Conservation (phyloP, 2,888 invertebrate species). For the Notodromas monacha region DNA sequence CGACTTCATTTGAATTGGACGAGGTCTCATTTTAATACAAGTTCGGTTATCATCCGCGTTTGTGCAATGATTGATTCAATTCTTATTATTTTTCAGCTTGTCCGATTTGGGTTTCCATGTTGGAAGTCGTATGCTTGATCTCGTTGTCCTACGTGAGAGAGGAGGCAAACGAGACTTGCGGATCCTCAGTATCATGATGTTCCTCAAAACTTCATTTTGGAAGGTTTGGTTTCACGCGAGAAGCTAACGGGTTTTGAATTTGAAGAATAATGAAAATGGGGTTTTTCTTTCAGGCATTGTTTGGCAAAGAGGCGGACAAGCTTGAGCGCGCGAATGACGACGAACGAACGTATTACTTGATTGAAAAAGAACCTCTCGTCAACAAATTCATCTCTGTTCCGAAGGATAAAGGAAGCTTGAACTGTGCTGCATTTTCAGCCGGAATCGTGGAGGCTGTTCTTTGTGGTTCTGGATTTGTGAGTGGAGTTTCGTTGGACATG, state of each 20-base stretch:
- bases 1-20: no score
- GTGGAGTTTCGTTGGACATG: no score
- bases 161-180: slow-evolving; percentile 81
- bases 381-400: slow-evolving; percentile 91
- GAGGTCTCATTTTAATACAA: no score
- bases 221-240: slow-evolving; percentile 28
- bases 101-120: slow-evolving; percentile 83
- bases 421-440: slow-evolving; percentile 92
- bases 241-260: no score
- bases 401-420: slow-evolving; percentile 80
- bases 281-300: slow-evolving; percentile 32
- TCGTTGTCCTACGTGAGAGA: slow-evolving; percentile 70
- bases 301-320: slow-evolving; percentile 93
- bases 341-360: slow-evolving; percentile 85
- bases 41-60: no score
- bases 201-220: slow-evolving; percentile 86
- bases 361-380: slow-evolving; percentile 86
- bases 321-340: slow-evolving; percentile 94
- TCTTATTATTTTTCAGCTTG: slow-evolving; percentile 25
- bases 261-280: no score
- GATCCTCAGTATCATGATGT: slow-evolving; percentile 64
- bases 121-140: slow-evolving; percentile 62
- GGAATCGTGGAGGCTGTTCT: slow-evolving; percentile 90
- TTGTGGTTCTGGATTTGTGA: slow-evolving; percentile 77
- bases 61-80: no score